phyloP scores from a whole-genome alignment of 2,113 vertebrate genomes.

The Gymnocephalus cernua region DNA sequence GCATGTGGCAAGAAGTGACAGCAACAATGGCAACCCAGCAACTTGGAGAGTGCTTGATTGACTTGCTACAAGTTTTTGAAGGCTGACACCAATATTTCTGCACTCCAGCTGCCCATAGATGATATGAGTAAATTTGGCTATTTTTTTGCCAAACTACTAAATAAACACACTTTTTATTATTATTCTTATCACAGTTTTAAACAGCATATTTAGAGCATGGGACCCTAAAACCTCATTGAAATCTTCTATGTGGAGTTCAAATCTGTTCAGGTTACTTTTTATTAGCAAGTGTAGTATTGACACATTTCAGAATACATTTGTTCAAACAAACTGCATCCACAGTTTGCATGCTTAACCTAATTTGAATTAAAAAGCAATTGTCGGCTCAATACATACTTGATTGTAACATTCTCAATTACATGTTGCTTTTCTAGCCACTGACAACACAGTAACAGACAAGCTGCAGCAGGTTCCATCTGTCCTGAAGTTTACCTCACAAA shows the following conservation, averaged over 20 bases:
- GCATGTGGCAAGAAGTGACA: not conserved
- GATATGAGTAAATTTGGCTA: not conserved
- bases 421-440: not conserved
- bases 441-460: not conserved
- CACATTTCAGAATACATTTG: not conserved
- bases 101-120: not conserved
- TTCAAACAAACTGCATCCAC: not conserved
- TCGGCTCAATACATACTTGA: conserved; percentile 29
- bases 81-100: not conserved
- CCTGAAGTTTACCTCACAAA: conserved; percentile 30
- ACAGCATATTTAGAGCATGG: not conserved
- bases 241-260: not conserved
- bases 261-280: not conserved
- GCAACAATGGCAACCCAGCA: not conserved
- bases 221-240: not conserved
- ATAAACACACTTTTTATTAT: not conserved
- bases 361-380: conserved; percentile 19
- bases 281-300: not conserved
- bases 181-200: too few species aligned
- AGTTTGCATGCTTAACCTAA: conserved; percentile 1
- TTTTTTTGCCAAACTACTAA: not conserved
- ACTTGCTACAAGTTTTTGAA: not conserved
- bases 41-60: not conserved
- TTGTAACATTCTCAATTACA: not conserved
- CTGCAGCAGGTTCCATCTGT: not conserved